These are phyloP conservation scores for Clarias batrachus DNA, from an alignment of 2,113 vertebrate species.

Conservation along the genomic window DNA sequence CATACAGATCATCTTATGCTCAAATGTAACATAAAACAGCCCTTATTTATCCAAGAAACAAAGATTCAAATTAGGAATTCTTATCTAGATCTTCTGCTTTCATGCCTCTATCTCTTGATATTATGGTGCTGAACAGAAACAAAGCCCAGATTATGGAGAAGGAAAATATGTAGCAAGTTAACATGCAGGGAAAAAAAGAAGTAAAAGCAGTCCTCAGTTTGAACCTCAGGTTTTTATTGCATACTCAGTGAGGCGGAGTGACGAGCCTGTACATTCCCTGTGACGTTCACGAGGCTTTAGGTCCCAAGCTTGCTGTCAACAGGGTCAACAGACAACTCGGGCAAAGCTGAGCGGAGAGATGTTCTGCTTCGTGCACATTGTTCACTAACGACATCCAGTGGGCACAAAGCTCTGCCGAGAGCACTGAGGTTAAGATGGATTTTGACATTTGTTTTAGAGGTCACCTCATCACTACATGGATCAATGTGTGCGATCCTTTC, in stretches of 20 bases:
- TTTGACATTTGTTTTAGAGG: conserved; percentile 66
- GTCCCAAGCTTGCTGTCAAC: neutral
- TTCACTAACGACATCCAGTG: neutral
- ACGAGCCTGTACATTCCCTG: neutral
- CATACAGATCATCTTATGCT: neutral
- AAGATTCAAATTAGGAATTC: neutral
- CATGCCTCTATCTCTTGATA: neutral
- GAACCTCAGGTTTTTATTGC: neutral
- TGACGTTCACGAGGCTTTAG: neutral
- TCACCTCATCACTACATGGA: conserved; percentile 64
- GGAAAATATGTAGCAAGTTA: conserved; percentile 4
- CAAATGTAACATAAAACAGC: neutral
- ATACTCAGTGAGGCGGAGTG: neutral
- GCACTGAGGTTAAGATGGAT: conserved; percentile 46
- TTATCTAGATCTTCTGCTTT: neutral
- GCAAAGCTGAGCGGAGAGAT: neutral
- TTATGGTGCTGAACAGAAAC: neutral
- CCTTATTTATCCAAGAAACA: neutral
- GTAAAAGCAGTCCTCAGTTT: neutral
- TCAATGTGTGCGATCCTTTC: conserved; percentile 64
- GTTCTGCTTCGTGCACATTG: conserved; percentile 3
- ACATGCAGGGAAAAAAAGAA: neutral
- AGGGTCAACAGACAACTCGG: neutral
- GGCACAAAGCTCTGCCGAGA: neutral
- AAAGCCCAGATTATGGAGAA: neutral